A percentile compares a stretch with the other conserved stretches of the same genome.
phyloP scores from a whole-genome alignment of 1,140 invertebrate genomes.

The Ceratoteleas bidentatus region DNA sequence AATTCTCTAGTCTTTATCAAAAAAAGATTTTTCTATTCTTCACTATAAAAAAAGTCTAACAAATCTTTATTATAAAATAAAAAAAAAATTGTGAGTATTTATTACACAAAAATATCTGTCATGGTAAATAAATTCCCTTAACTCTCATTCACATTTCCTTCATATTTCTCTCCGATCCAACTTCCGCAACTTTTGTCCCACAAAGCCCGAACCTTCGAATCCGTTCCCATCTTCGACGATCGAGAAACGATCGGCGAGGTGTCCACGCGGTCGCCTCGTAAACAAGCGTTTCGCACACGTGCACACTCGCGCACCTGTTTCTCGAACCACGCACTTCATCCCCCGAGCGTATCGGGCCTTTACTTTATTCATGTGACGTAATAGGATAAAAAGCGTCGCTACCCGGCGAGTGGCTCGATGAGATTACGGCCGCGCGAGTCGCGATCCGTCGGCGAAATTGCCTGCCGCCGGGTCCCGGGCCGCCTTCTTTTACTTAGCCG shows the following conservation, averaged over 20 bases:
- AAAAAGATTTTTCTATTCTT: too few relatives aligned
- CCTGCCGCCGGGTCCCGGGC: constrained; percentile 44
- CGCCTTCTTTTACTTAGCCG: constrained; percentile 53
- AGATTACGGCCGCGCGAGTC: constrained; percentile 78
- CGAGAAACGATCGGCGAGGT: background rate
- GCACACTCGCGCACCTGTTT: constrained; percentile 49
- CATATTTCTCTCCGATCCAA: too few relatives aligned
- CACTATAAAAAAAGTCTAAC: too few relatives aligned
- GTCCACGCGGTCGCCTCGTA: constrained; percentile 46
- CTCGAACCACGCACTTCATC: constrained; percentile 57
- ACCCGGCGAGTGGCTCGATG: constrained; percentile 78
- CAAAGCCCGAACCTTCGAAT: too few relatives aligned
- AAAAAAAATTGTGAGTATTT: too few relatives aligned
- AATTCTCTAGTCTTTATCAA: too few relatives aligned
- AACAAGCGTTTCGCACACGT: constrained; percentile 45
- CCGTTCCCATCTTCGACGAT: too few relatives aligned
- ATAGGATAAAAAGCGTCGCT: constrained; percentile 81
- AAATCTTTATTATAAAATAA: too few relatives aligned
- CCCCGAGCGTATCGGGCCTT: constrained; percentile 72
- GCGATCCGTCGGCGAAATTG: constrained; percentile 72
- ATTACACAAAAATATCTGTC: too few relatives aligned
- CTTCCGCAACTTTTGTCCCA: too few relatives aligned
- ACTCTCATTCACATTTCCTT: too few relatives aligned
- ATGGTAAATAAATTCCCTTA: too few relatives aligned
- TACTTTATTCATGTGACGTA: constrained; percentile 82